phyloP scores from a whole-genome alignment of 2,113 vertebrate species.

The rat (Rattus norvegicus) region GRCr8 NC_086022.1:55182001-55182500 shows the following conservation, averaged over 20 bases:
- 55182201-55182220: not conserved
- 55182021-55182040: not conserved
- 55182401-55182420: not conserved
- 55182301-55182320: not conserved
- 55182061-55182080: not conserved
- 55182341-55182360: slow-evolving; percentile 5
- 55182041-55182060: not conserved
- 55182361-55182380: slow-evolving; percentile 25
- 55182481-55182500: not conserved
- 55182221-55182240: not conserved
- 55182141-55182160: not conserved
- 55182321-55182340: not conserved
- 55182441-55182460: not conserved
- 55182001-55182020: not conserved
- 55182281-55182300: not conserved
- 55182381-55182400: not conserved
- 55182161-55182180: not conserved
- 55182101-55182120: not conserved
- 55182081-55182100: not conserved
- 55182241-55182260: not conserved
- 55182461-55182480: not conserved
- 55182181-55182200: not conserved
- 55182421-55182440: not conserved
- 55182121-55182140: not conserved
- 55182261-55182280: not conserved